phyloP scores from a whole-genome alignment of 2,888 invertebrate species.

The Dorcus hopei region DNA sequence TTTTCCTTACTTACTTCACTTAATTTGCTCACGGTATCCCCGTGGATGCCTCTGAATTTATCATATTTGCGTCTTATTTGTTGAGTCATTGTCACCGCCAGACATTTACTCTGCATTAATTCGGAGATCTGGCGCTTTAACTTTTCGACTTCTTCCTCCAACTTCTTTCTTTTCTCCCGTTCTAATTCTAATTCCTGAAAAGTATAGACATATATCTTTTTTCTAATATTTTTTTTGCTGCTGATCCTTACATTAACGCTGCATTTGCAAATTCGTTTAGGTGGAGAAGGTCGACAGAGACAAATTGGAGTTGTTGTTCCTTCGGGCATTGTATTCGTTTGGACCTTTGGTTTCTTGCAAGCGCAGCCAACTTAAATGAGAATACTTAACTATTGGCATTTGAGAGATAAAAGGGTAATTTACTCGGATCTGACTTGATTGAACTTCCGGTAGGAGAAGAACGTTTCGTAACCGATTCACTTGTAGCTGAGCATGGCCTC shows the following conservation, averaged over 20 bases:
- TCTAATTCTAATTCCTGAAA: constrained; percentile 15
- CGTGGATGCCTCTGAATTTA: constrained; percentile 6
- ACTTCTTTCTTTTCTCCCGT: constrained; percentile 3
- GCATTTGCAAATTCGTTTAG: constrained; percentile 5
- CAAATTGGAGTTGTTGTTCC: neutral
- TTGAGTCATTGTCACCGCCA: constrained; percentile 18
- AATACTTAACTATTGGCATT: too few relatives aligned
- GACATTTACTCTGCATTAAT: constrained; percentile 17
- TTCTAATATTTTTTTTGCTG: neutral
- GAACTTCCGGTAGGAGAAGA: neutral
- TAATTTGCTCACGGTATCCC: constrained; percentile 10
- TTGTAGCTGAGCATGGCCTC: neutral
- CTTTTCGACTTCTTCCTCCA: constrained; percentile 16
- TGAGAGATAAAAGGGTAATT: too few relatives aligned
- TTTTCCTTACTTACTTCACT: constrained; percentile 18
- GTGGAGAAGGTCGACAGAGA: neutral
- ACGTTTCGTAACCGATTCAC: neutral
- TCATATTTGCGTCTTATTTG: constrained; percentile 23
- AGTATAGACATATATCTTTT: neutral
- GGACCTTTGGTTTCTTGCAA: too few relatives aligned
- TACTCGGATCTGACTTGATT: too few relatives aligned
- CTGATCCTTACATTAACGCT: constrained; percentile 6
- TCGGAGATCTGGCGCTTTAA: constrained; percentile 15
- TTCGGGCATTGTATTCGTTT: too few relatives aligned
- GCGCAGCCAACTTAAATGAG: too few relatives aligned